Conservation (phyloP, 2,888 invertebrate genomes). For the Ophraella communa region DNA sequence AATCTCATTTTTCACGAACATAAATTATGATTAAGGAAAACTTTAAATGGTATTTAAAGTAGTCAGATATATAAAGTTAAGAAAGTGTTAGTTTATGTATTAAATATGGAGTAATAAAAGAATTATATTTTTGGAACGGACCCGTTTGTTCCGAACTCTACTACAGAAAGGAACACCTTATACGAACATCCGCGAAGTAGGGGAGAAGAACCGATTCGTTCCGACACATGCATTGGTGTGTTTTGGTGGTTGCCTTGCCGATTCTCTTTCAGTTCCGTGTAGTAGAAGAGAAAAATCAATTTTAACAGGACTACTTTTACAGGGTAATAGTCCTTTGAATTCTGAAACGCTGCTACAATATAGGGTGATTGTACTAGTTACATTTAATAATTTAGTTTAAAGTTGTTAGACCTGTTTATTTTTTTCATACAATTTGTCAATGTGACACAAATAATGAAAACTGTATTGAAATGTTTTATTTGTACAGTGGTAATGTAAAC, state of each 20-base stretch:
- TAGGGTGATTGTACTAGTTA: background rate
- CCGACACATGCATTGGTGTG: constrained; percentile 14
- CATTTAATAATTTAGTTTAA: too few relatives aligned
- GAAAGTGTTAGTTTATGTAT: too few relatives aligned
- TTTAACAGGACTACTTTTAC: constrained; percentile 20
- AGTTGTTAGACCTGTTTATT: too few relatives aligned
- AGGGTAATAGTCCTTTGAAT: background rate
- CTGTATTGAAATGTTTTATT: background rate
- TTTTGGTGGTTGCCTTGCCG: constrained; percentile 28
- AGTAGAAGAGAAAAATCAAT: constrained; percentile 29
- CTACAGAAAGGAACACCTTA: background rate
- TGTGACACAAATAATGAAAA: too few relatives aligned
- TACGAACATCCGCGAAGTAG: constrained; percentile 24
- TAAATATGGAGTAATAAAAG: too few relatives aligned
- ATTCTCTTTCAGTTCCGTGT: constrained; percentile 9
- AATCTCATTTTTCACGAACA: too few relatives aligned
- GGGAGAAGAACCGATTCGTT: constrained; percentile 17
- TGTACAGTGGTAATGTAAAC: background rate
- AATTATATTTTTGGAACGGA: background rate
- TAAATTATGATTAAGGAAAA: too few relatives aligned
- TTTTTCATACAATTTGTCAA: too few relatives aligned
- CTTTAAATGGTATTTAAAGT: too few relatives aligned
- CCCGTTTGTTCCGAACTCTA: background rate
- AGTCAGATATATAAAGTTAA: too few relatives aligned
- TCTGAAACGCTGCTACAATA: background rate